Evolutionary conservation across 2,888 invertebrate genomes (phyloP).

Genomic region (Malthinus flaveolus): DNA sequence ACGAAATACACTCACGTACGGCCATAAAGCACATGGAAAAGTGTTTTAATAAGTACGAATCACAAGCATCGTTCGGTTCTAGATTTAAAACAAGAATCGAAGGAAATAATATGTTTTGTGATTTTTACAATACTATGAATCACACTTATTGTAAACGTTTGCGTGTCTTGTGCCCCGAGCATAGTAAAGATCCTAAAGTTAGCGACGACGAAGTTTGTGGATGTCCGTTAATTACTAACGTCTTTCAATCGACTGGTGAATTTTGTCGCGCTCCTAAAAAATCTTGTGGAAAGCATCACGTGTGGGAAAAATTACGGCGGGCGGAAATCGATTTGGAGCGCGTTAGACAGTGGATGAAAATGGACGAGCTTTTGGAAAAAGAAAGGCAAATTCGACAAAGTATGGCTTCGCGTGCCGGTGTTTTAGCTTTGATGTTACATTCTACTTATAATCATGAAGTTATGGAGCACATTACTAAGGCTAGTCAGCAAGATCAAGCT

Average conservation of each 20-base stretch:
- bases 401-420: conserved; percentile 82
- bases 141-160: conserved; percentile 95
- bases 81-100: conserved; percentile 93
- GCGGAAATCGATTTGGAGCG: conserved; percentile 95
- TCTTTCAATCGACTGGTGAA: conserved; percentile 82
- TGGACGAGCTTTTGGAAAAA: conserved; percentile 93
- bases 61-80: conserved; percentile 95
- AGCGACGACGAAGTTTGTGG: conserved; percentile 89
- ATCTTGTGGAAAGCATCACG: conserved; percentile 86
- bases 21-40: conserved; percentile 98
- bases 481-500: conserved; percentile 56
- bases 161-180: conserved; percentile 95
- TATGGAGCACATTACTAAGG: conserved; percentile 71
- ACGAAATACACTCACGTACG: conserved; percentile 88
- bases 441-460: conserved; percentile 94
- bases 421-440: conserved; percentile 92
- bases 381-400: conserved; percentile 82
- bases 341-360: conserved; percentile 88
- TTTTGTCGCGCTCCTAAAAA: conserved; percentile 90
- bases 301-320: conserved; percentile 92
- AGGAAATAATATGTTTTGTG: conserved; percentile 96
- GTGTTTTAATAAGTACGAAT: conserved; percentile 97
- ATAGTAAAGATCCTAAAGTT: conserved; percentile 93
- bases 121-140: conserved; percentile 86
- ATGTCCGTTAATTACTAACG: conserved; percentile 83